These are phyloP conservation scores for Unio pictorum DNA, from an alignment of 2,888 invertebrate species.

Conservation along the genomic window DNA sequence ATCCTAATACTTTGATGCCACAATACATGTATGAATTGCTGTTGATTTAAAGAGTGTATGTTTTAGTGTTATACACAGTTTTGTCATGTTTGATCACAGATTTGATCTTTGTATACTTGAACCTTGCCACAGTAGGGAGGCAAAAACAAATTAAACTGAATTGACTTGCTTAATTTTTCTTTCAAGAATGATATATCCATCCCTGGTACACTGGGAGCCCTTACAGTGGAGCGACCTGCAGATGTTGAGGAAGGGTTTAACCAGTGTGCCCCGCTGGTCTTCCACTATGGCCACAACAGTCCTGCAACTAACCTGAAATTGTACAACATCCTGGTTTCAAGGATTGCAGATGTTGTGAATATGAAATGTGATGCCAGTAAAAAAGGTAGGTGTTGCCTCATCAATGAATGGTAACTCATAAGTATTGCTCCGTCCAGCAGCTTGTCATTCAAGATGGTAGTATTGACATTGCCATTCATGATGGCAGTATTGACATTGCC, in stretches of 20 bases:
- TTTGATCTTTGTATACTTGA: too few relatives aligned
- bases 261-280: slow-evolving; percentile 92
- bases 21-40: too few relatives aligned
- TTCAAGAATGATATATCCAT: slow-evolving; percentile 85
- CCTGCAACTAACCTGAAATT: slow-evolving; percentile 85
- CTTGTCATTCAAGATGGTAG: too few relatives aligned
- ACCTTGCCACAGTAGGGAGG: too few relatives aligned
- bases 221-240: slow-evolving; percentile 92
- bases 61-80: too few relatives aligned
- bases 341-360: slow-evolving; percentile 87
- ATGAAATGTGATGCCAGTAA: slow-evolving; percentile 86
- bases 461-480: too few relatives aligned
- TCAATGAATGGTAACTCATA: too few relatives aligned
- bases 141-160: neutral
- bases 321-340: slow-evolving; percentile 86
- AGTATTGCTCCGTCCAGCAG: too few relatives aligned
- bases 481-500: too few relatives aligned
- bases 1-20: too few relatives aligned
- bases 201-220: slow-evolving; percentile 91
- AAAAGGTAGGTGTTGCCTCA: slow-evolving; percentile 77
- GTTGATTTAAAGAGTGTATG: too few relatives aligned
- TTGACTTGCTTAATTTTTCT: neutral
- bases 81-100: too few relatives aligned
- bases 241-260: slow-evolving; percentile 96
- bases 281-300: slow-evolving; percentile 91